phyloP scores from a whole-genome alignment of 2,888 invertebrate species.

The Poecilobothrus nobilitatus region DNA sequence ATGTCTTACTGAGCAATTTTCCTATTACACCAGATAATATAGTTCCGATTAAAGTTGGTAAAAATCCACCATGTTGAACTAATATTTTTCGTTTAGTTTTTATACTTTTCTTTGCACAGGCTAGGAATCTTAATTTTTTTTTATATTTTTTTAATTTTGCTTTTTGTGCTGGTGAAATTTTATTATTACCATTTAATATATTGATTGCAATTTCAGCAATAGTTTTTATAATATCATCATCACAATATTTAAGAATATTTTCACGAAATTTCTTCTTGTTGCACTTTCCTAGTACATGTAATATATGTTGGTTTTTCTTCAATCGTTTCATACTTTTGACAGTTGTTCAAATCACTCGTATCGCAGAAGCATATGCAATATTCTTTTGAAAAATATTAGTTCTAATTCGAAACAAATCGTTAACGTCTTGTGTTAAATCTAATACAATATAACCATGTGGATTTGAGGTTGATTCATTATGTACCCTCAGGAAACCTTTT shows the following conservation, averaged over 20 bases:
- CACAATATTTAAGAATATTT: slow-evolving; percentile 2
- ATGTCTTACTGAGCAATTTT: slow-evolving; percentile 7
- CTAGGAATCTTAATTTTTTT: not conserved
- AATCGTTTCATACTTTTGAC: slow-evolving; percentile 9
- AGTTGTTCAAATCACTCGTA: not conserved
- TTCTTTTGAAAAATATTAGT: slow-evolving; percentile 17
- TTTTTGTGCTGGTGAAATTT: not conserved
- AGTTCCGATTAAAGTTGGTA: slow-evolving; percentile 10
- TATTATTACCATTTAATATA: slow-evolving; percentile 8
- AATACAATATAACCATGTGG: slow-evolving; percentile 15
- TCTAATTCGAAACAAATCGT: slow-evolving; percentile 14
- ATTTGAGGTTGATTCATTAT: slow-evolving; percentile 13
- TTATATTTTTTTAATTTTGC: slow-evolving; percentile 9
- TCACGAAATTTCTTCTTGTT: not conserved
- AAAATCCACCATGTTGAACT: slow-evolving; percentile 14
- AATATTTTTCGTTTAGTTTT: slow-evolving; percentile 11
- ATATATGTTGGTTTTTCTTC: slow-evolving; percentile 11
- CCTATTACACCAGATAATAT: slow-evolving; percentile 12
- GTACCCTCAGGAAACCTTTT: slow-evolving; percentile 14
- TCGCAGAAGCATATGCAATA: not conserved
- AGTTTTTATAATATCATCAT: slow-evolving; percentile 7
- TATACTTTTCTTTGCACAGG: slow-evolving; percentile 1
- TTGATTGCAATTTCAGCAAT: slow-evolving; percentile 7
- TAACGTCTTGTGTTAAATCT: slow-evolving; percentile 12
- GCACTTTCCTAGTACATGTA: slow-evolving; percentile 2